Base-by-base conservation (phyloP, 2,797 vertebrate species). In the Megaceryle alcyon region DNA sequence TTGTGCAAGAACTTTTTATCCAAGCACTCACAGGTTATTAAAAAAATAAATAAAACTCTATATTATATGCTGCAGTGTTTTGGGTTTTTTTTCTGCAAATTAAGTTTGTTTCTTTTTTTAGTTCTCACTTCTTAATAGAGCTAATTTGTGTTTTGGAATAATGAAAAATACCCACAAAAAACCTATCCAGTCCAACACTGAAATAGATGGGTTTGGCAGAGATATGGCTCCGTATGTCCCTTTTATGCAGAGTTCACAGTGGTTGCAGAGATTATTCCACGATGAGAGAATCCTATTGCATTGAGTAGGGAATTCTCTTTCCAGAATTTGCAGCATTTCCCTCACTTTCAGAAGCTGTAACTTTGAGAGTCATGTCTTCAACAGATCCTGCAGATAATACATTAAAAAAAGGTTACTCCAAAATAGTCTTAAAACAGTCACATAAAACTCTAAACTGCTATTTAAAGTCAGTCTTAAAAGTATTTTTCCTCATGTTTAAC, bases 321-420 rank as follows among this genome's bases (percentile, higher is more conserved):
- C 85, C n/a, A 14, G 33, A 39, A 37, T 33, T 84, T 82, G 86
- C 86, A 86, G 82, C 91, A 69, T 43, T 92, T 89, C n/a, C 69
- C 59, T 56, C 71, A 63, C 18, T 61, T 86, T 84, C 82, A 79
- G 49, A 83, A 53, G 81, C 82, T 79, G 39, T 72, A 86, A 86
- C 23, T 10, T 88, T 23, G 11, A 33, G 2, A 81, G 65, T 25
- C 0, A 1, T 17, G 21, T 86, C 75, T 96, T 76, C 93, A 97
- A 41, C 92, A 93, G 77, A 77, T 39, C 94, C 97, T 98, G 57
- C 82, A 92, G 28, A 29, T 49, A 79, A 84, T 16, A 88, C 15
- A 73, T 61, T 33, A 85, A 92, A 44, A 97, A 84, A 89, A 92
- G 16, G 59, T 95, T 94, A 95, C 39, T 93, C 28, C 25, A 68